Evolutionary conservation across 1,140 invertebrate genomes (phyloP).

Genomic region (Oncopodura yosiiana): DNA sequence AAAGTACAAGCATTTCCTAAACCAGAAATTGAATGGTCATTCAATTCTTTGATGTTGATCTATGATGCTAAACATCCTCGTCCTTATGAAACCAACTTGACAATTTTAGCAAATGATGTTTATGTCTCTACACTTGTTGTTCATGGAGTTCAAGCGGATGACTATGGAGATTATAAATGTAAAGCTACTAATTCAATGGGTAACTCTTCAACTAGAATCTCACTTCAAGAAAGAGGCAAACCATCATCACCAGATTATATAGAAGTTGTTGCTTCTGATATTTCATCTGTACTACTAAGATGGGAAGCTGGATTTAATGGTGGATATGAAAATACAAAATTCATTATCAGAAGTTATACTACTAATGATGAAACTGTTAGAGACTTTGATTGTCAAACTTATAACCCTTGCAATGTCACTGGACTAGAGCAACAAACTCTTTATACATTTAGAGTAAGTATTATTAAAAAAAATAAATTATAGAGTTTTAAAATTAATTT

Average conservation of each 20-base stretch:
- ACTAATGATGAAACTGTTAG: slow-evolving; percentile 41
- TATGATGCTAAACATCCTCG: slow-evolving; percentile 63
- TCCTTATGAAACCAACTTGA: slow-evolving; percentile 66
- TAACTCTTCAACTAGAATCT: slow-evolving; percentile 54
- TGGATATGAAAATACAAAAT: slow-evolving; percentile 33
- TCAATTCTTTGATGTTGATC: slow-evolving; percentile 57
- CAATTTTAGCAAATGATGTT: slow-evolving; percentile 68
- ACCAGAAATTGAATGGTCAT: slow-evolving; percentile 85
- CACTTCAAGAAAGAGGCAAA: slow-evolving; percentile 68
- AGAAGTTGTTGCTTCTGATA: slow-evolving; percentile 56
- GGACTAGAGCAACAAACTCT: slow-evolving; percentile 69
- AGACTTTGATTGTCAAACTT: slow-evolving; percentile 68
- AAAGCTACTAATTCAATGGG: slow-evolving; percentile 68
- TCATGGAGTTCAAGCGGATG: slow-evolving; percentile 59
- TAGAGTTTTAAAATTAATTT: neutral
- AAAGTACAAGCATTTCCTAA: slow-evolving; percentile 82
- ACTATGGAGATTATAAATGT: slow-evolving; percentile 85
- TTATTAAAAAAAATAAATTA: too few species aligned
- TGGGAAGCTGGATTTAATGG: slow-evolving; percentile 87
- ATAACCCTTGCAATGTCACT: slow-evolving; percentile 78
- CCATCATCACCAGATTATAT: slow-evolving; percentile 69
- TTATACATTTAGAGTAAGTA: slow-evolving; percentile 61
- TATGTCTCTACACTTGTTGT: slow-evolving; percentile 71
- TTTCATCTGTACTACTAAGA: slow-evolving; percentile 61
- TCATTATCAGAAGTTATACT: slow-evolving; percentile 21